These are phyloP conservation scores for Centropus bengalensis DNA, from an alignment of 2,113 vertebrate genomes.

Conservation along the genomic window DNA sequence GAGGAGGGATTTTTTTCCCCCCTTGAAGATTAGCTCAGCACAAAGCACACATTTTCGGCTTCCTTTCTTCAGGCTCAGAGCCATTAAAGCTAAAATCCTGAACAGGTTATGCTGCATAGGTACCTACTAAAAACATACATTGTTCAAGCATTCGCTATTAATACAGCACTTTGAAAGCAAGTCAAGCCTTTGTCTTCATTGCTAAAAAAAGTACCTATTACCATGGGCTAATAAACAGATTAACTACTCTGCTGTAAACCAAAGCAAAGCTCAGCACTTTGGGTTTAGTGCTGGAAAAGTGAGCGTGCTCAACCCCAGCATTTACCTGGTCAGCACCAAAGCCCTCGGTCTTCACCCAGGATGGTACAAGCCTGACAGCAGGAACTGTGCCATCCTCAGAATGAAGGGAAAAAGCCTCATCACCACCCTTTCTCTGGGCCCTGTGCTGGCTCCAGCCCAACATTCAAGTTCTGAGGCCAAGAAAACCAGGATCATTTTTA, in stretches of 20 bases:
- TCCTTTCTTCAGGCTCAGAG: neutral
- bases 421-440: neutral
- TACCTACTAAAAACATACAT: neutral
- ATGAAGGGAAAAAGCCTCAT: neutral
- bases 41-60: neutral
- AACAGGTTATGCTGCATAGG: constrained; percentile 11
- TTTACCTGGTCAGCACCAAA: neutral
- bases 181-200: constrained; percentile 5
- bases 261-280: neutral
- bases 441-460: neutral
- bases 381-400: rapidly evolving
- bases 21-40: neutral
- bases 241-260: neutral
- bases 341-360: rapidly evolving
- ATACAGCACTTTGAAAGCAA: neutral
- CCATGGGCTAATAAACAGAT: neutral
- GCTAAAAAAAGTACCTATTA: constrained; percentile 6
- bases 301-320: neutral
- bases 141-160: constrained; percentile 29
- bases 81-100: neutral
- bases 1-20: neutral
- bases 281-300: neutral
- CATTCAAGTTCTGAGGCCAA: neutral
- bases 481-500: neutral
- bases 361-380: rapidly evolving